Evolutionary conservation across 2,888 invertebrate species (phyloP).

Genomic region (Stenotaenia linearis): DNA sequence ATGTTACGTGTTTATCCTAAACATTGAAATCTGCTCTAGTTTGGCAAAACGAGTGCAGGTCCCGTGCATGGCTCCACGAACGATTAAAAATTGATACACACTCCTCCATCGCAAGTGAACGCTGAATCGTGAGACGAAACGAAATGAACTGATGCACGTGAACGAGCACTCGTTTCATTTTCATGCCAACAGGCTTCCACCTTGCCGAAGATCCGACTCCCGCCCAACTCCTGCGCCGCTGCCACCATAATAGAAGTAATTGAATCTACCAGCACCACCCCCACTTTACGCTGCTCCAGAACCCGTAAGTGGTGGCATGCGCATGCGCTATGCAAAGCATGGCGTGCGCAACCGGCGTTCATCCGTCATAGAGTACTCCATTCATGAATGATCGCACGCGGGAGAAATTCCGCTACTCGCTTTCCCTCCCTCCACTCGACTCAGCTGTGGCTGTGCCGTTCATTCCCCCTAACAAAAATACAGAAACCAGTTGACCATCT

Average conservation of each 20-base stretch:
- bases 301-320: conserved; percentile 21
- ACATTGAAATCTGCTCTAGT: neutral
- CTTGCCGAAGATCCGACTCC: conserved; percentile 26
- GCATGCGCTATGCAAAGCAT: conserved; percentile 19
- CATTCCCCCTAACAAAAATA: neutral
- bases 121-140: neutral
- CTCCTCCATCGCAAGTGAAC: neutral
- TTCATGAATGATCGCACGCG: conserved; percentile 32
- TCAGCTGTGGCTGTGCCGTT: neutral
- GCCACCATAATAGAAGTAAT: conserved; percentile 31
- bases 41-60: neutral
- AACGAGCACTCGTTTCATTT: conserved; percentile 14
- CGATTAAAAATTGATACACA: neutral
- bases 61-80: neutral
- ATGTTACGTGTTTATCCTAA: neutral
- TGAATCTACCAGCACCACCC: conserved; percentile 29
- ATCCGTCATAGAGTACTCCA: conserved; percentile 31
- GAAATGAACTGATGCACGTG: neutral
- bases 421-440: neutral
- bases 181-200: conserved; percentile 13
- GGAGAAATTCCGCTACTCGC: neutral
- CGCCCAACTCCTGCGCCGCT: conserved; percentile 28
- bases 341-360: conserved; percentile 32
- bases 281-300: conserved; percentile 26
- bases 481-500: conserved; percentile 2